A percentile compares a stretch with the other conserved stretches of the same genome.
These are phyloP conservation scores for Fulmarus glacialis DNA, from an alignment of 2,113 vertebrate genomes.

Conservation along the genomic window DNA sequence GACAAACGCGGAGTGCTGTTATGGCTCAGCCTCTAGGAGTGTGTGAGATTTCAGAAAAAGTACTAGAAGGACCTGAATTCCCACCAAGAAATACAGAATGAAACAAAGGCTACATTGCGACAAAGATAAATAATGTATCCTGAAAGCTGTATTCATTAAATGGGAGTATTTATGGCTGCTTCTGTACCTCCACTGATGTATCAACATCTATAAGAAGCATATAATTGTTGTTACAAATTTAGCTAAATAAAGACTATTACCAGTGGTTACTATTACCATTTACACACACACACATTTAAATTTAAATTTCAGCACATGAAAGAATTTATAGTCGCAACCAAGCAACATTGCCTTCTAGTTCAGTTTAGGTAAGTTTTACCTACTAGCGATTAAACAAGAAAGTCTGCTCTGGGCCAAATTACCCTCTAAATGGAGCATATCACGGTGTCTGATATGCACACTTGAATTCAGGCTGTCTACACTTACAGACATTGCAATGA, in stretches of 20 bases:
- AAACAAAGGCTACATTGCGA: background rate
- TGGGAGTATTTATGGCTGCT: background rate
- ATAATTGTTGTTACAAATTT: background rate
- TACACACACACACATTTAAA: background rate
- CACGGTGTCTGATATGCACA: background rate
- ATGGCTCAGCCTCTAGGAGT: background rate
- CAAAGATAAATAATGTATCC: background rate
- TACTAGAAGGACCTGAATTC: background rate
- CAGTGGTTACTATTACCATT: background rate
- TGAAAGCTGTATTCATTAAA: background rate
- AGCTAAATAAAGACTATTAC: background rate
- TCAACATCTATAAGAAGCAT: background rate
- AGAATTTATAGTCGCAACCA: background rate
- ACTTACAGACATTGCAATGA: background rate
- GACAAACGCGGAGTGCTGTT: background rate
- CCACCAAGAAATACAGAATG: background rate
- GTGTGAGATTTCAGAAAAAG: background rate
- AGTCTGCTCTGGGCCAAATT: background rate
- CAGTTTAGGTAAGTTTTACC: constrained; percentile 3
- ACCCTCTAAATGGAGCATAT: background rate
- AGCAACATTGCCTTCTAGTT: background rate
- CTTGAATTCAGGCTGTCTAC: background rate
- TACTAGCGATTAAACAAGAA: background rate
- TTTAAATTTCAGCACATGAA: background rate
- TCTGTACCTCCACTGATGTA: background rate